Evolutionary conservation across 2,797 vertebrate species (phyloP), one percentile per base, ranked within the genome.

Genomic region (Chiroxiphia lanceolata): DNA sequence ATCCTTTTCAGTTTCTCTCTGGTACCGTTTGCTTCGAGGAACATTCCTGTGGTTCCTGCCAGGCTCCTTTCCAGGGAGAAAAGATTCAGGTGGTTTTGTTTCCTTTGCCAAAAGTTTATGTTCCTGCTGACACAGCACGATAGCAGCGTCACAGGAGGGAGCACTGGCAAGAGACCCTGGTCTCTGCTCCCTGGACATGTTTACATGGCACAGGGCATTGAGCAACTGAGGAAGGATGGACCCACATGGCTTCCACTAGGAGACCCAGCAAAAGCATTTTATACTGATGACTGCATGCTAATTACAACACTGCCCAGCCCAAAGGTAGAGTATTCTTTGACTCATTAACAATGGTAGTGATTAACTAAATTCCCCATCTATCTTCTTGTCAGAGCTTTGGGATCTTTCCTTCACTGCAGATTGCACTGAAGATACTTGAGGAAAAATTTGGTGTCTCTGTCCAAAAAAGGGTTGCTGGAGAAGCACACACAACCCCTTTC

Each of bases 1-100:
- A 93, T 29, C 81, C 48, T 92, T 87, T 91, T 83, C 78, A 50
- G 64, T 89, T 91, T 70, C 80, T 56, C n/a, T 64, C 45, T 0
- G 0, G 81, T 90, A 74, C 71, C 1, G 0, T 68, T 87, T 77
- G 65, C 79, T 96, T 96, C 26, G 8, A 95, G 90, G 94, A 96
- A 93, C 94, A 94, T 96, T 95, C 87, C 92, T 95, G 90, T 75
- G 93, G 84, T 44, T 96, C 45, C 78, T 91, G 82, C 79, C 81
- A 87, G 90, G 94, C 93, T 95, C 27, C 71, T 83, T 94, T 94
- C 89, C 94, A 91, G 84, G 82, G 40, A 64, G 53, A 75, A 96
- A 87, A 83, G 63, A 83, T 91, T 95, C 94, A 94, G 94, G 94
- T 96, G 94, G 87, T 84, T 95, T 94, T 31, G 1, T 91, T 94